Base-by-base conservation (phyloP, 1,140 invertebrate genomes). In the Drosophila albomicans region DNA sequence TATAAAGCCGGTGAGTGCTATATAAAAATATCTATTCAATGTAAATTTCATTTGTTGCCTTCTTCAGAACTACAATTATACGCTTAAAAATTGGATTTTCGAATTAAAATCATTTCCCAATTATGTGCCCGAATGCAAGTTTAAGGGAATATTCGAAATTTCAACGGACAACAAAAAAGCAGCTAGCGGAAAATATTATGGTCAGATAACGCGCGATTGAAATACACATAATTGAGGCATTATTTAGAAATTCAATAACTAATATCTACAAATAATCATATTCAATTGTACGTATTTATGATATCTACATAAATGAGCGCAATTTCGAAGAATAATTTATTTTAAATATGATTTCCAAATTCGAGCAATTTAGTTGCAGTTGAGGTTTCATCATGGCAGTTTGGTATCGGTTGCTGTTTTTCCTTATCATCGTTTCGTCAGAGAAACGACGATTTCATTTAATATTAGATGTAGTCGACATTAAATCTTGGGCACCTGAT, bases 361-460 rank as follows among this genome's bases (percentile, higher is more conserved):
- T 62, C 10, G 4, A 8, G 25, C 49, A 68, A 54, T 68, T 28
- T 13, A 41, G 41, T 59, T 63, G 15, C 6, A 67, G 2, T 16
- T 41, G 0, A 25, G 8, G 8, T 20, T 15, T 32, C 38, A n/a
- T 20, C 54, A 85, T 85, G 82, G 59, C n/a, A 10, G 20, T 25
- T 1, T 80, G 43, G 48, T 32, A 70, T 45, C 54, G 57, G 35
- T 20, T 71, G 16, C 8, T 70, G 5, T 0, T 80, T 0, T n/a
- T 77, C 4, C 8, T 73, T 4, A 46, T 15, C 0, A 11, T 35
- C 28, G 61, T 59, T 1, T 38, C 25, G 5, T n/a, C 68, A 10
- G 43, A 61, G 5, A 66, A 64, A 11, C 67, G 58, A 5, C 72
- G 70, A 25, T 86, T 75, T 62, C 67, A 35, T 1, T 66, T 85